Base-by-base conservation (phyloP, 2,888 invertebrate genomes). In the Diplolepis rosae region DNA sequence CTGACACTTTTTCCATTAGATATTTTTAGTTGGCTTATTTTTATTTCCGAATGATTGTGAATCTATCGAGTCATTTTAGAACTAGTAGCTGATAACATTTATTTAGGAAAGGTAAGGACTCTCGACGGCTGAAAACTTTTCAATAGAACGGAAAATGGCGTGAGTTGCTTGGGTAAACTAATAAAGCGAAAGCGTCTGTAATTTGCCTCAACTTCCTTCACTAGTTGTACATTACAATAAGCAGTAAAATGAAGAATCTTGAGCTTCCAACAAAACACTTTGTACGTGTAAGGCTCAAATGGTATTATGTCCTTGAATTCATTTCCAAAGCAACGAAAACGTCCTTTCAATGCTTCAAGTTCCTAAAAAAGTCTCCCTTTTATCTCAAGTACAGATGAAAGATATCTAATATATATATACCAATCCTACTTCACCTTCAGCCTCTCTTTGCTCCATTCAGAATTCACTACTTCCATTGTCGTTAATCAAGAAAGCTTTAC, bases 61-160 rank as follows among this genome's bases (percentile, higher is more conserved):
- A n/a, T n/a, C n/a, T n/a, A n/a, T n/a, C 50, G 9, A 11, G 1
- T 24, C 18, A 50, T 50, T 50, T 50, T 50, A 27, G 13, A n/a
- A 50, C 50, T n/a, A n/a, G n/a, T n/a, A n/a, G n/a, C n/a, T n/a
- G n/a, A n/a, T n/a, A n/a, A n/a, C n/a, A n/a, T n/a, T n/a, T n/a
- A n/a, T n/a, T n/a, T n/a, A n/a, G n/a, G n/a, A n/a, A n/a, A 27
- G 27, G 50, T 13, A 50, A 24, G 50, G 13, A 50, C 11, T 24
- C 50, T 50, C 50, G 27, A 50, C 22, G 28, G 52, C 30, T 15
- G 15, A n/a, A 52, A 52, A 52, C n/a, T 52, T 30, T 15, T n/a
- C 7, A 52, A 52, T 52, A 28, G 28, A 52, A 52, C 15, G 27
- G 52, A 30, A 52, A n/a, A 52, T 52, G 27, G 28, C 52, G 52